Conservation (phyloP, 2,797 vertebrate genomes). For the Alca torda region DNA sequence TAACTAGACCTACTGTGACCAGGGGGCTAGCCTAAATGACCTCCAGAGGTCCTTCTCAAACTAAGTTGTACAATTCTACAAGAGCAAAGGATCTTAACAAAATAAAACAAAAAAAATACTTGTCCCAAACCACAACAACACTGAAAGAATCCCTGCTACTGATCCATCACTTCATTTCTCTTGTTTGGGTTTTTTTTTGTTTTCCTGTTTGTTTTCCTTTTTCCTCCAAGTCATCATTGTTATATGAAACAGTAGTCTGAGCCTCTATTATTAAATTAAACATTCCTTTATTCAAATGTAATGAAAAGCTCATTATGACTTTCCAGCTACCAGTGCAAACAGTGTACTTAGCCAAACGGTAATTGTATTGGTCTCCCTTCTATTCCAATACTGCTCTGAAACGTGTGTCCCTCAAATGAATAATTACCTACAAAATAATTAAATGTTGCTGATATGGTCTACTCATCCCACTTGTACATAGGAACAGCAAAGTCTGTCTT, state of each 20-base stretch:
- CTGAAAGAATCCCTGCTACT: not conserved
- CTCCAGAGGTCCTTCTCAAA: not conserved
- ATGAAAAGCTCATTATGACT: slow-evolving; percentile 74
- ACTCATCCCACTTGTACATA: slow-evolving; percentile 82
- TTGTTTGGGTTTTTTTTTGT: too few species aligned
- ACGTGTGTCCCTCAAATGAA: slow-evolving; percentile 75
- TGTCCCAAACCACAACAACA: not conserved
- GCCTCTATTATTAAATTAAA: slow-evolving; percentile 30
- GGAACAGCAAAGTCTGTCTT: slow-evolving; percentile 84
- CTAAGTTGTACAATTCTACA: not conserved
- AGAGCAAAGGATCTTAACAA: not conserved
- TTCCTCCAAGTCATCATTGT: not conserved
- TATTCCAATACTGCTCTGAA: slow-evolving; percentile 67
- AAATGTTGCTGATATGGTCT: slow-evolving; percentile 82
- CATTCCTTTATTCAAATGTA: slow-evolving; percentile 61
- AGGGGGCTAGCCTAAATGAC: not conserved
- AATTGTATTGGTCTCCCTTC: slow-evolving; percentile 72
- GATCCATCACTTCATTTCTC: not conserved
- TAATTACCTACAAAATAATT: slow-evolving; percentile 84
- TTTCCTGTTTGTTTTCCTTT: not conserved
- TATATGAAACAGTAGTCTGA: not conserved
- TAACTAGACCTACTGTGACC: not conserved
- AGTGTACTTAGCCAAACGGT: slow-evolving; percentile 68
- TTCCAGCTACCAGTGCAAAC: slow-evolving; percentile 59
- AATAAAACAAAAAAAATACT: not conserved